These are phyloP conservation scores for Cheumatopsyche charites DNA, from an alignment of 1,140 invertebrate species.

Conservation along the genomic window DNA sequence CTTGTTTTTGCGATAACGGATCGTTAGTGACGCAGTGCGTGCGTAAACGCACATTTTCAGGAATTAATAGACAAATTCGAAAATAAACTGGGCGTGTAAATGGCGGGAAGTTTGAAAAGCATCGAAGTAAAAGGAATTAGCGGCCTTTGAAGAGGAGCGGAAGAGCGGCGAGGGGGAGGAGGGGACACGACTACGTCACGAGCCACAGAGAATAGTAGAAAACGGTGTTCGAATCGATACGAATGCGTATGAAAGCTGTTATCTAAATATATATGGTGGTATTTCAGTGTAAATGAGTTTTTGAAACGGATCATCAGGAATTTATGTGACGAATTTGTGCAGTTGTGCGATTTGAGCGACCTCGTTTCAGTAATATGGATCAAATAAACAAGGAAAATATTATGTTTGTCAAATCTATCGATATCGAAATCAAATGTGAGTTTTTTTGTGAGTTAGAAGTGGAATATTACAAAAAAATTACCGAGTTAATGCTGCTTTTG, in stretches of 20 bases:
- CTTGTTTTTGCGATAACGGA: too few species aligned
- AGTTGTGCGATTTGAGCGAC: too few species aligned
- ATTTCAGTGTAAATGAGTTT: neutral
- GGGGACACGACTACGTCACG: neutral
- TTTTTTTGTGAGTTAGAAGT: too few species aligned
- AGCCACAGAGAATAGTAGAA: neutral
- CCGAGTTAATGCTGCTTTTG: too few species aligned
- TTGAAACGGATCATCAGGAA: neutral
- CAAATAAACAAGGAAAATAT: too few species aligned
- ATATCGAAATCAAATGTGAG: too few species aligned
- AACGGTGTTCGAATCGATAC: neutral
- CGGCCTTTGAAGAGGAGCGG: neutral
- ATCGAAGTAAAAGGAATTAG: conserved; percentile 6
- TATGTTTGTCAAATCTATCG: too few species aligned
- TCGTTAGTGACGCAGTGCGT: neutral
- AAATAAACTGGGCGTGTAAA: neutral
- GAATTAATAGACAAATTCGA: neutral
- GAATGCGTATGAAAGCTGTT: too few species aligned
- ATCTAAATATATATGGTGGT: neutral
- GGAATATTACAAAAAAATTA: too few species aligned
- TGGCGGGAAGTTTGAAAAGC: neutral
- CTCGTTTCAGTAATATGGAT: too few species aligned
- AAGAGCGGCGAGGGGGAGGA: neutral
- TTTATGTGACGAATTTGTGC: too few species aligned
- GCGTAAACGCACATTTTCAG: neutral